Percentiles rank a stretch among this genome's conserved stretches.
These are phyloP conservation scores for Microcebus murinus DNA, from an alignment of 2,113 vertebrate genomes.

Conservation along the genomic window DNA sequence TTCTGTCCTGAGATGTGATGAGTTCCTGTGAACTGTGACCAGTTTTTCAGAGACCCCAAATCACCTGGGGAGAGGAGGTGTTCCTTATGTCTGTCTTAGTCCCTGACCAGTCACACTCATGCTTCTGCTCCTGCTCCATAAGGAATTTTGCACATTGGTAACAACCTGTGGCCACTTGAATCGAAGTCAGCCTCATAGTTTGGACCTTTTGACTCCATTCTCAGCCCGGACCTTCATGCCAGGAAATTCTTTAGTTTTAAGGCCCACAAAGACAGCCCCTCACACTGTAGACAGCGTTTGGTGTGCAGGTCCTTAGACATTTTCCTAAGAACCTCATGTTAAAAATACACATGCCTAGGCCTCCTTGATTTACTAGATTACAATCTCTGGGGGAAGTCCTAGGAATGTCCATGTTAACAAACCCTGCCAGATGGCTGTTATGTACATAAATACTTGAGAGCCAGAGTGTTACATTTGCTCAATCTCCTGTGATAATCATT, in stretches of 20 bases:
- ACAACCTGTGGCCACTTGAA: not conserved
- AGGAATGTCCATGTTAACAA: not conserved
- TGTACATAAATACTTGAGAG: not conserved
- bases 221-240: not conserved
- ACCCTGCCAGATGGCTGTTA: not conserved
- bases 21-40: not conserved
- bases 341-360: not conserved
- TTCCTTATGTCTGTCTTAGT: not conserved
- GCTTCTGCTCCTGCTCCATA: not conserved
- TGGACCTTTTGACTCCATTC: not conserved
- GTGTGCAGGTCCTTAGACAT: not conserved
- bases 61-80: not conserved
- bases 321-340: not conserved
- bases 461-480: not conserved
- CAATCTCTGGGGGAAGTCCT: not conserved
- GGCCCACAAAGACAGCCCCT: not conserved
- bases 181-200: not conserved
- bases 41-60: not conserved
- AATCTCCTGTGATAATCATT: not conserved
- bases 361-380: not conserved
- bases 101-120: not conserved
- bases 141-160: not conserved
- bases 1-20: not conserved
- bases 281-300: not conserved
- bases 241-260: not conserved